Conservation (phyloP, 2,888 invertebrate genomes). For the Megastigmus dorsalis region DNA sequence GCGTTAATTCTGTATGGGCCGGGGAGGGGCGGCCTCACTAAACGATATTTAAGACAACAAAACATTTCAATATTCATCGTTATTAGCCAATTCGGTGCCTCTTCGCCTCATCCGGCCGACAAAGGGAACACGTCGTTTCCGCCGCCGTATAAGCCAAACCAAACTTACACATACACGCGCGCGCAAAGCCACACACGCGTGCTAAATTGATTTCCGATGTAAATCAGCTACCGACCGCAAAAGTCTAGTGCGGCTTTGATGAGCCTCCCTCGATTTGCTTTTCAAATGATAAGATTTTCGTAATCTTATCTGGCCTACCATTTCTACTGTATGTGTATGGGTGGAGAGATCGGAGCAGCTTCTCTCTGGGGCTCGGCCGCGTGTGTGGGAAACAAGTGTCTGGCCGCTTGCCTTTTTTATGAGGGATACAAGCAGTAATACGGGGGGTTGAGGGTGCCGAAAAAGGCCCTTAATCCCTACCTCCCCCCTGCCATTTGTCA, state of each 20-base stretch:
- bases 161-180: background rate
- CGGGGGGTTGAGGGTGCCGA: background rate
- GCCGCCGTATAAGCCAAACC: no score
- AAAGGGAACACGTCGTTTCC: slow-evolving; percentile 2
- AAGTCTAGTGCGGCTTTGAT: background rate
- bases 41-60: slow-evolving; percentile 27
- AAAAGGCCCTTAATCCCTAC: slow-evolving; percentile 31
- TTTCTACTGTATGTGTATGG: no score
- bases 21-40: no score
- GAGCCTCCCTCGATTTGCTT: slow-evolving; percentile 44
- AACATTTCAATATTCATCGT: slow-evolving; percentile 48
- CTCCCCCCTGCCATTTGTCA: slow-evolving; percentile 45
- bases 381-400: slow-evolving; percentile 49
- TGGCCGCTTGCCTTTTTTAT: slow-evolving; percentile 30
- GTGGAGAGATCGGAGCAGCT: background rate
- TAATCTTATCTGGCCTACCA: slow-evolving; percentile 49
- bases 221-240: slow-evolving; percentile 21
- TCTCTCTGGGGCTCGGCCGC: no score
- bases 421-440: slow-evolving; percentile 16
- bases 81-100: slow-evolving; percentile 38
- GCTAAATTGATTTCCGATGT: slow-evolving; percentile 53
- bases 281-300: slow-evolving; percentile 52
- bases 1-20: no score
- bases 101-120: background rate
- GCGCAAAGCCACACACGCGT: background rate